Evolutionary conservation across 1,140 invertebrate genomes (phyloP).

Genomic region (Pseudomyrmex sp.): DNA sequence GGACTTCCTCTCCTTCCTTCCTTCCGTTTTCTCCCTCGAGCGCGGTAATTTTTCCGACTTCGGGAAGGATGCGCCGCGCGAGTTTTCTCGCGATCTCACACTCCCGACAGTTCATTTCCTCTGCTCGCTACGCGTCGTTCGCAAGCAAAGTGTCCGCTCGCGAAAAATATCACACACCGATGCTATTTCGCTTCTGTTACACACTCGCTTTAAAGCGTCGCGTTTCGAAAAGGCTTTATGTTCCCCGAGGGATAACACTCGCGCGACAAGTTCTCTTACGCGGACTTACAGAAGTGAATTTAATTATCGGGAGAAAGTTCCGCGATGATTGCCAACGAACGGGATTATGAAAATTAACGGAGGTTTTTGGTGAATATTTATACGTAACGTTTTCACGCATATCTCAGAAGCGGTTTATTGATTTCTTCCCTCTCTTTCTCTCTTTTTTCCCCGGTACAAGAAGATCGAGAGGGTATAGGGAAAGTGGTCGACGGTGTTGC

Average conservation of each 20-base stretch:
- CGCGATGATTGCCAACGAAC: conserved; percentile 32
- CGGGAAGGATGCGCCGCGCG: conserved; percentile 42
- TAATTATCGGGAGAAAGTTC: conserved; percentile 51
- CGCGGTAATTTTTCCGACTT: conserved; percentile 54
- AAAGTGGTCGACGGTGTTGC: conserved; percentile 48
- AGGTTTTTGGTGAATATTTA: not conserved
- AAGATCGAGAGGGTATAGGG: conserved; percentile 5
- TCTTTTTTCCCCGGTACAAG: conserved; percentile 32
- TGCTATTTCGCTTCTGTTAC: conserved; percentile 31
- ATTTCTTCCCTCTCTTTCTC: conserved; percentile 30
- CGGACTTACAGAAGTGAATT: conserved; percentile 41
- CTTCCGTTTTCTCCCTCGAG: conserved; percentile 38
- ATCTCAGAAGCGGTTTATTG: conserved; percentile 28
- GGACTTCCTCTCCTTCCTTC: conserved; percentile 3
- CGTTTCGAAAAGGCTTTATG: not conserved
- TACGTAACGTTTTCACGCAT: not conserved
- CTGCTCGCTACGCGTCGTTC: conserved; percentile 12
- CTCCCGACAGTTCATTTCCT: conserved; percentile 41
- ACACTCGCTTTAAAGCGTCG: conserved; percentile 21
- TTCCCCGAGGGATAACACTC: conserved; percentile 25
- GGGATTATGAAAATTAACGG: conserved; percentile 49
- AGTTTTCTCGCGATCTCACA: conserved; percentile 45
- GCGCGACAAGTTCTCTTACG: conserved; percentile 20
- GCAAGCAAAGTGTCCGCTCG: conserved; percentile 15
- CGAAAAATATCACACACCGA: conserved; percentile 42